Evolutionary conservation across 2,113 vertebrate species (phyloP).

Genomic region (Oreochromis tanganicae): DNA sequence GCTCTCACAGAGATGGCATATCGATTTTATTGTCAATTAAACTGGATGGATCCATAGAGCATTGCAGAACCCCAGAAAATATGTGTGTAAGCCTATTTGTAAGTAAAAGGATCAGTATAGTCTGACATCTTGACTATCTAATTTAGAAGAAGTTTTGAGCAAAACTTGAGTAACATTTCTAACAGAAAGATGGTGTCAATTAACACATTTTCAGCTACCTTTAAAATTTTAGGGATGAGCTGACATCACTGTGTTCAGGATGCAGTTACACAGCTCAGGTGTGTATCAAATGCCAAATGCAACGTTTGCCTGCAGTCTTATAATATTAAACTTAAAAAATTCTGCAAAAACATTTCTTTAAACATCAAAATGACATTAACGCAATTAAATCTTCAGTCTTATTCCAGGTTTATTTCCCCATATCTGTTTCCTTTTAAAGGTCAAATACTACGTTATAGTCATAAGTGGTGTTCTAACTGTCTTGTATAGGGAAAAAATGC

Average conservation of each 20-base stretch:
- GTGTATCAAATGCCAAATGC: not conserved
- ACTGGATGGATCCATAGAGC: not conserved
- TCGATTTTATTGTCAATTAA: conserved; percentile 17
- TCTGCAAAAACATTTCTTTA: not conserved
- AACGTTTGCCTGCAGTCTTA: not conserved
- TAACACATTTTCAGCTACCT: not conserved
- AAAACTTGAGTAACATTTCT: not conserved
- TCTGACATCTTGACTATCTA: conserved; percentile 5
- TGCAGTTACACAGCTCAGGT: not conserved
- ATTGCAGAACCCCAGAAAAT: not conserved
- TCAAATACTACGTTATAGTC: not conserved
- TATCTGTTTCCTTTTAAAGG: not conserved
- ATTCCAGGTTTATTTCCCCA: not conserved
- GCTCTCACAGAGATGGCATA: not conserved
- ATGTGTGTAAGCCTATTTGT: not conserved
- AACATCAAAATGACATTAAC: not conserved
- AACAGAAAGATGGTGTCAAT: not conserved
- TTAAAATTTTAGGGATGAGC: not conserved
- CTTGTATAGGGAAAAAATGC: not conserved
- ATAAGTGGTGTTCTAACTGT: not conserved
- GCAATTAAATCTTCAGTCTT: not conserved
- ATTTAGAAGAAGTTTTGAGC: not conserved
- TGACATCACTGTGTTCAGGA: not conserved
- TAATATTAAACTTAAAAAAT: not conserved
- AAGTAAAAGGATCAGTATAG: not conserved